Percentiles rank a stretch among this genome's conserved stretches.
Conservation (phyloP, 64 coral and sea anemone genomes). For the Actinia tenebrosa region DNA sequence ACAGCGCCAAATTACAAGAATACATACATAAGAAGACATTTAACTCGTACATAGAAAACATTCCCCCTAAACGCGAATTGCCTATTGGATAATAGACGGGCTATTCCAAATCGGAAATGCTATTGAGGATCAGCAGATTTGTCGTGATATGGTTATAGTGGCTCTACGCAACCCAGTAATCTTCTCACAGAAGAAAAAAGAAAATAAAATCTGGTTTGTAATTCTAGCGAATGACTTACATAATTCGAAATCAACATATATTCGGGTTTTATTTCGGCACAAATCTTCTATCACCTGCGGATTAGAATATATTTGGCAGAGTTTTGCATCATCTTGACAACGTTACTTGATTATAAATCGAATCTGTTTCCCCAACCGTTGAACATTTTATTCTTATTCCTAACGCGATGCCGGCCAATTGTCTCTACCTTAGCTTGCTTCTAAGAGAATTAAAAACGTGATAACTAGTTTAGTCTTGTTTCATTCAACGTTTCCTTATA, state of each 20-base stretch:
- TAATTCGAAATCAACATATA: background rate
- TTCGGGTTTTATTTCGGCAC: background rate
- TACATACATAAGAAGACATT: background rate
- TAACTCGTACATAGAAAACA: background rate
- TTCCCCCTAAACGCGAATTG: background rate
- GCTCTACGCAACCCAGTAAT: background rate
- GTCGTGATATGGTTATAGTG: background rate
- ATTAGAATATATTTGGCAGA: background rate
- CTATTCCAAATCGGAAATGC: background rate
- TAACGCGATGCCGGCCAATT: background rate
- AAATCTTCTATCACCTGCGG: background rate
- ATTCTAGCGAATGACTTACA: background rate
- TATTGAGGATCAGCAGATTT: background rate
- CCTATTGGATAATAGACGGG: conserved; percentile 11
- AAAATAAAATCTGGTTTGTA: background rate
- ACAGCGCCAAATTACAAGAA: background rate
- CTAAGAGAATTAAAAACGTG: background rate
- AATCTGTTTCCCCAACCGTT: background rate
- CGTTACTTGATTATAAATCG: background rate
- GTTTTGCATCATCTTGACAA: background rate
- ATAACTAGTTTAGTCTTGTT: background rate
- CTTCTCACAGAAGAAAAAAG: background rate
- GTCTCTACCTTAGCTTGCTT: background rate
- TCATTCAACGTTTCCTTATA: background rate
- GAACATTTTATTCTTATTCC: background rate